These are phyloP conservation scores for Eueides isabella DNA, from an alignment of 1,140 invertebrate species.

Conservation along the genomic window DNA sequence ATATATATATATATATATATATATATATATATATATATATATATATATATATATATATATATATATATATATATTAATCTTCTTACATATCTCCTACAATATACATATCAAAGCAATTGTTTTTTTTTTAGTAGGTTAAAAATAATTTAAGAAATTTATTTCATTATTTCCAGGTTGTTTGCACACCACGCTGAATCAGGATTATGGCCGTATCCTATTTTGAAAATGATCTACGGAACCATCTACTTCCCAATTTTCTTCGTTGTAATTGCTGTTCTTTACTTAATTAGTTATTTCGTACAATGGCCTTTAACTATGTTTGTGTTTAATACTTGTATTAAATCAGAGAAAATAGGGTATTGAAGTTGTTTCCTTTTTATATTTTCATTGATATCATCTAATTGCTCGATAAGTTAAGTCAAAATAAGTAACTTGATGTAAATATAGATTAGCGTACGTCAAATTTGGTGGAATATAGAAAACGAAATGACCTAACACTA, in stretches of 20 bases:
- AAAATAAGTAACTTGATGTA: too few relatives aligned
- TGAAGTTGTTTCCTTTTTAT: background rate
- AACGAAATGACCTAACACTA: too few relatives aligned
- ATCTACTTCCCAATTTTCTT: constrained; percentile 49
- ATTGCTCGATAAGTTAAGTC: too few relatives aligned
- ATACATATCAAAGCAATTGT: too few relatives aligned
- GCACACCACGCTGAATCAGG: constrained; percentile 43
- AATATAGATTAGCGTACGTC: too few relatives aligned
- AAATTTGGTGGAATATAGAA: too few relatives aligned
- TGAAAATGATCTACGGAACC: constrained; percentile 44
- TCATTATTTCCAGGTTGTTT: constrained; percentile 53
- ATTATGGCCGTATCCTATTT: constrained; percentile 55
- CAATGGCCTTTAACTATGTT: constrained; percentile 46
- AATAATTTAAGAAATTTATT: background rate
- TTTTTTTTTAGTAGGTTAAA: background rate
- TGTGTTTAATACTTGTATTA: constrained; percentile 13
- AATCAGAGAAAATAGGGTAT: constrained; percentile 18
- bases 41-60: too few relatives aligned
- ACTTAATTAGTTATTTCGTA: constrained; percentile 31
- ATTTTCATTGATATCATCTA: too few relatives aligned
- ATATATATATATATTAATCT: too few relatives aligned
- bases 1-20: too few relatives aligned
- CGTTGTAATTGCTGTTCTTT: background rate
- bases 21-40: too few relatives aligned
- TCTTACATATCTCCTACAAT: too few relatives aligned